A percentile compares a stretch with the other conserved stretches of the same genome.
Conservation (phyloP, 1,140 invertebrate genomes). For the Protaetia brevitarsis region DNA sequence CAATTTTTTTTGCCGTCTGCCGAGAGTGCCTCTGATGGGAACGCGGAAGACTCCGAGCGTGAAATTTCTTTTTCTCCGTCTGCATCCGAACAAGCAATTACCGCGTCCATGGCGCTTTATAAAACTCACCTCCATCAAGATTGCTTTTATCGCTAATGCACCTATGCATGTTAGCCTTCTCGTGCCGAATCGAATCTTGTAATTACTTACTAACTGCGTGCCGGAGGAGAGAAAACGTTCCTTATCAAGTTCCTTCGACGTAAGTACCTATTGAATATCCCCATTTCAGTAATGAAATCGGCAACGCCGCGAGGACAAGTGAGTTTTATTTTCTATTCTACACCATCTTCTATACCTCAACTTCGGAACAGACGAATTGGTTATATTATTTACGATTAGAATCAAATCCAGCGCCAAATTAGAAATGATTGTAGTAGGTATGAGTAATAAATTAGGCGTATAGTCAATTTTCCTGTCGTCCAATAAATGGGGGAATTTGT, state of each 20-base stretch:
- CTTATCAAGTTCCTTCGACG: too few species aligned
- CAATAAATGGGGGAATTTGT: not conserved
- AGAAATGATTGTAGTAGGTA: not conserved
- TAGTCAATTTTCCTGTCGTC: not conserved
- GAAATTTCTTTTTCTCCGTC: constrained; percentile 6
- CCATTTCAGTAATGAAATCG: too few species aligned
- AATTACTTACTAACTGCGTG: too few species aligned
- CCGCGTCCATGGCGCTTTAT: not conserved
- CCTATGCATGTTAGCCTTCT: not conserved
- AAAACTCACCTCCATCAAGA: not conserved
- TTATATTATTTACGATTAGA: not conserved
- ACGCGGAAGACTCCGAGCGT: constrained; percentile 6
- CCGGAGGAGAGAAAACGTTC: too few species aligned
- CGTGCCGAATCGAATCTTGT: too few species aligned
- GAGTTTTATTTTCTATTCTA: too few species aligned
- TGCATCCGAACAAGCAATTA: not conserved
- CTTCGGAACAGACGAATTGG: not conserved
- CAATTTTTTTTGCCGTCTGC: not conserved
- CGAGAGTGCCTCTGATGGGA: constrained; percentile 6
- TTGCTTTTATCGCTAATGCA: not conserved
- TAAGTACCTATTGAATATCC: too few species aligned
- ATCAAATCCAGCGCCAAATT: not conserved
- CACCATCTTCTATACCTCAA: too few species aligned
- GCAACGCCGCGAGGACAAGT: too few species aligned
- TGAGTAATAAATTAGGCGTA: not conserved